Percentiles rank a stretch among this genome's conserved stretches.
phyloP scores from a whole-genome alignment of 1,140 invertebrate genomes.

The Drosophila subpulchrella region DNA sequence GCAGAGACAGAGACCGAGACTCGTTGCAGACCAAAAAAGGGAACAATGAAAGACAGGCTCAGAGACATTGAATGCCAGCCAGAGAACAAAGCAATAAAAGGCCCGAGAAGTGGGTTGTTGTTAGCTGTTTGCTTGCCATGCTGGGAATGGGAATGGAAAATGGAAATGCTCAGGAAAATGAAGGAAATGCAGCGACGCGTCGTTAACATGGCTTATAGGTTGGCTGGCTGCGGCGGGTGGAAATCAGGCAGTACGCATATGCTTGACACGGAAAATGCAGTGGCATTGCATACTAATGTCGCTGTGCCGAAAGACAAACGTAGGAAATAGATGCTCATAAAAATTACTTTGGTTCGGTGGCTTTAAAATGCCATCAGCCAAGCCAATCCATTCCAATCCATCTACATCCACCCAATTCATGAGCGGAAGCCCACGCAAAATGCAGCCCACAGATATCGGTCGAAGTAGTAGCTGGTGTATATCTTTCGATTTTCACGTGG shows the following conservation, averaged over 20 bases:
- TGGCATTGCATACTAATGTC: constrained; percentile 66
- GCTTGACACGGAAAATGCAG: constrained; percentile 77
- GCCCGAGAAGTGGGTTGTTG: constrained; percentile 62
- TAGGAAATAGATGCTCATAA: constrained; percentile 62
- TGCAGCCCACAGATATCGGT: constrained; percentile 34
- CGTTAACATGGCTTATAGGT: constrained; percentile 16
- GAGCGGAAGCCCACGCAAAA: constrained; percentile 34
- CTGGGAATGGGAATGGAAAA: constrained; percentile 54
- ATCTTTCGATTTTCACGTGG: constrained; percentile 52
- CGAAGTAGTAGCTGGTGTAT: constrained; percentile 31
- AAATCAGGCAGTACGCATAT: constrained; percentile 57
- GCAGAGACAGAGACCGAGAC: constrained; percentile 5
- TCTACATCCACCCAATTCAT: no score
- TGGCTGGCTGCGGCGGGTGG: constrained; percentile 3
- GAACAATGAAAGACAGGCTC: constrained; percentile 55
- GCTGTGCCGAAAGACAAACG: constrained; percentile 29
- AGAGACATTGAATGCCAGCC: constrained; percentile 28
- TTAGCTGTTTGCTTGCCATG: constrained; percentile 43
- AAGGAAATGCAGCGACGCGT: constrained; percentile 60
- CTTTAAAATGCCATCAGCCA: constrained; percentile 36
- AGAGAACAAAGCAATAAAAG: constrained; percentile 72
- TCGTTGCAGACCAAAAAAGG: constrained; percentile 59
- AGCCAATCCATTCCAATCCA: constrained; percentile 13
- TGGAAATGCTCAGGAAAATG: constrained; percentile 66
- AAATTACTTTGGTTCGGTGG: constrained; percentile 64